Evolutionary conservation across 37 sponge, comb jelly and placozoan species (phyloP).

Genomic region (Diacarnus erythraeanus): DNA sequence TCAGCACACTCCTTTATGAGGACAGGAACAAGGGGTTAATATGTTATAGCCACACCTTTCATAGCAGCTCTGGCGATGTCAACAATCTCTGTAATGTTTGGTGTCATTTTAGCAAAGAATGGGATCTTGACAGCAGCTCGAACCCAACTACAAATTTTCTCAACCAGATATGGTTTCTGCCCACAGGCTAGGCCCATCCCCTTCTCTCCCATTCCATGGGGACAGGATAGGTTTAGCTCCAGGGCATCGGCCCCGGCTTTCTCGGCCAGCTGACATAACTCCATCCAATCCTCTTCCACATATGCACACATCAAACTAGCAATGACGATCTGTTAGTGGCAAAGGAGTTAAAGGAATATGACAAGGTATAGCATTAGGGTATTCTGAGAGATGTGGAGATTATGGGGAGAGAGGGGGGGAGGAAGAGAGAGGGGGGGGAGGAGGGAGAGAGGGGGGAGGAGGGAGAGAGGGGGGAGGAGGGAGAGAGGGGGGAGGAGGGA

Average conservation of each 20-base stretch:
- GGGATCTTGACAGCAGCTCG: slow-evolving; percentile 85
- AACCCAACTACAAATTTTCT: slow-evolving; percentile 94
- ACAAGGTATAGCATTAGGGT: too few species aligned
- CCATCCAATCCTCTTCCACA: slow-evolving; percentile 84
- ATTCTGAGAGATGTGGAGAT: too few species aligned
- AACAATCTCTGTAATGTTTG: slow-evolving; percentile 47
- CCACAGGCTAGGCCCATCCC: slow-evolving; percentile 98
- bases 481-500: too few species aligned
- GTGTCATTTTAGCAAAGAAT: slow-evolving; percentile 93
- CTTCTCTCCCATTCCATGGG: slow-evolving; percentile 96
- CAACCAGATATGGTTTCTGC: slow-evolving; percentile 86
- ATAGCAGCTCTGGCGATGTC: slow-evolving; percentile 29
- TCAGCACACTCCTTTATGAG: background rate
- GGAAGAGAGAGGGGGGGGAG: too few species aligned
- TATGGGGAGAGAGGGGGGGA: too few species aligned
- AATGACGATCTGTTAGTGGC: slow-evolving; percentile 91
- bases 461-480: too few species aligned
- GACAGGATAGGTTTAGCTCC: slow-evolving; percentile 96
- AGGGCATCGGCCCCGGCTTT: slow-evolving; percentile 93
- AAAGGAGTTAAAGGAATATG: too few species aligned
- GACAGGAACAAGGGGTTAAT: background rate
- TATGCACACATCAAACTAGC: slow-evolving; percentile 97
- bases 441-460: too few species aligned
- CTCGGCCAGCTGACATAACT: slow-evolving; percentile 72
- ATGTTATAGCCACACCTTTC: background rate